Evolutionary conservation across 2,888 invertebrate genomes (phyloP).

Genomic region (Smittia sp.): DNA sequence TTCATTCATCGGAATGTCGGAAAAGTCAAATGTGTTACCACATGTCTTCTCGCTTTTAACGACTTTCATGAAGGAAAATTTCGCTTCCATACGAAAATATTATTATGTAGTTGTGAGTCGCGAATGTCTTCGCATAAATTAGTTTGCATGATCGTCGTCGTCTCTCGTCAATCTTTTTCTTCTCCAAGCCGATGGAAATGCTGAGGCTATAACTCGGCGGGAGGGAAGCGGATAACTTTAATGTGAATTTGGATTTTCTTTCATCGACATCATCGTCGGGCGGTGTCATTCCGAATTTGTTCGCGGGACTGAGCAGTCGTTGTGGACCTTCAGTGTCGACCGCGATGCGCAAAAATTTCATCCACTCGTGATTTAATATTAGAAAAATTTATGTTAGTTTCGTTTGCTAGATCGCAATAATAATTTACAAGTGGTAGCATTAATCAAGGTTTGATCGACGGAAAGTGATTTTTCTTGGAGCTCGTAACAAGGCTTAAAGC

Average conservation of each 20-base stretch:
- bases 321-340: slow-evolving; percentile 10
- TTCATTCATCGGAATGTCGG: neutral
- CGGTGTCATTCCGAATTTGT: slow-evolving; percentile 30
- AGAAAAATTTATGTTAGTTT: neutral
- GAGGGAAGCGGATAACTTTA: neutral
- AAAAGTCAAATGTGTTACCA: neutral
- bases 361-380: too few relatives aligned
- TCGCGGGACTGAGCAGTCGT: slow-evolving; percentile 28
- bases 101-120: neutral
- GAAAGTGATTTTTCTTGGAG: neutral
- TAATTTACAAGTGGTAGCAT: neutral
- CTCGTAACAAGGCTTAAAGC: neutral
- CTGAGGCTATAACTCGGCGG: neutral
- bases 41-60: neutral
- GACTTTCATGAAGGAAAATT: neutral
- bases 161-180: neutral
- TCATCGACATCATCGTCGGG: neutral
- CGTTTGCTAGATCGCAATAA: neutral
- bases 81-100: neutral
- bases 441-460: slow-evolving; percentile 1
- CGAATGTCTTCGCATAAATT: neutral
- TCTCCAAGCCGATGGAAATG: neutral
- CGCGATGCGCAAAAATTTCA: neutral
- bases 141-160: neutral
- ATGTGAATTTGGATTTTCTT: slow-evolving; percentile 9